Conservation (phyloP, 2,113 vertebrate genomes). For the Ranitomeya variabilis region DNA sequence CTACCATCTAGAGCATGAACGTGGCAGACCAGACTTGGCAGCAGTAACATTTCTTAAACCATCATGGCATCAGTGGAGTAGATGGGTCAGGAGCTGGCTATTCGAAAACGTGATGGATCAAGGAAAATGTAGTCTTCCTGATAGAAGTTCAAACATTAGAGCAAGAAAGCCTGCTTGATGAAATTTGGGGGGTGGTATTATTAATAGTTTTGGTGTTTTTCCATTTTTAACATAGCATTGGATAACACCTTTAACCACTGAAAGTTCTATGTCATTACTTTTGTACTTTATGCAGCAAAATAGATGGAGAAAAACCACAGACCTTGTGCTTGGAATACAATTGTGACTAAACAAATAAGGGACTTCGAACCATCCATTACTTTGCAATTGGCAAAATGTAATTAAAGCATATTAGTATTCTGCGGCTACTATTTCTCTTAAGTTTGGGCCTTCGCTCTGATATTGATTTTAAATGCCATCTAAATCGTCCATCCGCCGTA, state of each 20-base stretch:
- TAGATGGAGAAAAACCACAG: neutral
- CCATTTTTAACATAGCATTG: too few species aligned
- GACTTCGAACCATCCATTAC: constrained; percentile 5
- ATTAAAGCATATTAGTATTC: constrained; percentile 36
- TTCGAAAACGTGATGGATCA: too few species aligned
- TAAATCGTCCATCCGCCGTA: neutral
- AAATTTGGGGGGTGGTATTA: too few species aligned
- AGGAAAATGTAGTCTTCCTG: too few species aligned
- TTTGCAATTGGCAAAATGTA: constrained; percentile 32
- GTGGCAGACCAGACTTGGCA: too few species aligned
- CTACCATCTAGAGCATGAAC: too few species aligned
- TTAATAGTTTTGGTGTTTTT: too few species aligned
- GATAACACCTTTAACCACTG: neutral
- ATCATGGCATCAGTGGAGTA: too few species aligned
- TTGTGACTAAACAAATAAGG: constrained; percentile 30
- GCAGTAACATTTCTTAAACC: too few species aligned
- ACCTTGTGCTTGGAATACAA: neutral
- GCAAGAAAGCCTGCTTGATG: too few species aligned
- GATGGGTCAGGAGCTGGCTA: too few species aligned
- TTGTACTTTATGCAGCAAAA: neutral
- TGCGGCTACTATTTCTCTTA: neutral
- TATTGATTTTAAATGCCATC: constrained; percentile 30
- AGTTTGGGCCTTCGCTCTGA: constrained; percentile 16
- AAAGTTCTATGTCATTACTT: neutral
- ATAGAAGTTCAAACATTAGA: too few species aligned